Base-by-base conservation (phyloP, 2,113 vertebrate species). In the Periophthalmodon schlosseri region DNA sequence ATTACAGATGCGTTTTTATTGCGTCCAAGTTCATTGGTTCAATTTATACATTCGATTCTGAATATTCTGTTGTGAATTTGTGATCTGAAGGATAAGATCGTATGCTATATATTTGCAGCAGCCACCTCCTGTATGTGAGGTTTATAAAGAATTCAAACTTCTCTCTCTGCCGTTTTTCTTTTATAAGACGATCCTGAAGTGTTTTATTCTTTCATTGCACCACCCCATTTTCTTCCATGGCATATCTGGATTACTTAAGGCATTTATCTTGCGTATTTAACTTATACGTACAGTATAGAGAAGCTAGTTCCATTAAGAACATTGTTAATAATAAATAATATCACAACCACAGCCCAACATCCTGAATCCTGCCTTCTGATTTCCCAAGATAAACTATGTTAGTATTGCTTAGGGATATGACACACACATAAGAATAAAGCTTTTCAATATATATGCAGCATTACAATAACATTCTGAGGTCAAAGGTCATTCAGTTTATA, bases 131-230 rank as follows among this genome's bases (percentile, higher is more conserved):
- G 57, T 82, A 69, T 70, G 69, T 79, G 72, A 83, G 60, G 86
- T 89, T 88, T 84, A 86, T 89, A 89, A 88, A 91, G 69, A 87
- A 20, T 80, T 58, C n/a, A 54, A 0, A 47, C 3, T 14, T 66
- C 56, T 68, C 54, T 39, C 16, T 44, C 50, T 39, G 33, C 72
- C 20, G 60, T 78, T 12, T 78, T 74, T 3, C 23, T 76, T 39
- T 15, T 46, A 47, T 68, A 64, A 64, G 16, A 39, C 28, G 18
- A 3, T 16, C 5, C 39, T 65, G 10, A 1, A 69, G 21, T 14
- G 13, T 58, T 28, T 60, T 5, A n/a, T 79, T 69, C 7, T 79
- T 15, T 63, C 23, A 52, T 69, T 63, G 57, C 57, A 60, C 23
- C 70, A 76, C 72, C 77, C 49, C 44, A 46, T 8, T 12, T 79